A percentile compares a stretch with the other conserved stretches of the same genome.
Evolutionary conservation across 2,113 vertebrate genomes (phyloP).

Genomic region (Gnathonemus echidnorhynchus): DNA sequence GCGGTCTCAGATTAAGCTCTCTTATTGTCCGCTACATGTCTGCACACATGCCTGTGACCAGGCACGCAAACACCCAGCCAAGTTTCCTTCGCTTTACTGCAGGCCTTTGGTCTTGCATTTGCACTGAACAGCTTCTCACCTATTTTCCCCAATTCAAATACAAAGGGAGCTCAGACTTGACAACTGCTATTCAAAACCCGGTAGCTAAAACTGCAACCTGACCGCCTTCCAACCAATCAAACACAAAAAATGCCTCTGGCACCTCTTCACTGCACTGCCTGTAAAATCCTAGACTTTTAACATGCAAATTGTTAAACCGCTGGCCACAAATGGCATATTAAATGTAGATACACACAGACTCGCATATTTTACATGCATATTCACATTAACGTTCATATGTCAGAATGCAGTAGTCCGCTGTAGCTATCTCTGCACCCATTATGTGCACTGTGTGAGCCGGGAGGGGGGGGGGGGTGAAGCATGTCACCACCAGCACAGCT

Average conservation of each 20-base stretch:
- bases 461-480: neutral
- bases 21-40: neutral
- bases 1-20: neutral
- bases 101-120: neutral
- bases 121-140: neutral
- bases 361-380: neutral
- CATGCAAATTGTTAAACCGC: neutral
- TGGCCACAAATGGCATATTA: neutral
- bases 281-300: neutral
- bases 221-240: neutral
- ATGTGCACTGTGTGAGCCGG: neutral
- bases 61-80: neutral
- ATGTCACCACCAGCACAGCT: neutral
- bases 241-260: neutral
- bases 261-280: neutral
- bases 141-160: neutral
- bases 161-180: neutral
- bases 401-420: neutral
- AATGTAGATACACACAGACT: neutral
- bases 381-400: neutral
- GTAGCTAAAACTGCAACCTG: neutral
- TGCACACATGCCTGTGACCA: neutral
- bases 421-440: neutral
- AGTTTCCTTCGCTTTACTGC: neutral
- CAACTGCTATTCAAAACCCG: neutral